Evolutionary conservation across 2,797 vertebrate genomes (phyloP).

Genomic region (Anomalospiza imberbis): DNA sequence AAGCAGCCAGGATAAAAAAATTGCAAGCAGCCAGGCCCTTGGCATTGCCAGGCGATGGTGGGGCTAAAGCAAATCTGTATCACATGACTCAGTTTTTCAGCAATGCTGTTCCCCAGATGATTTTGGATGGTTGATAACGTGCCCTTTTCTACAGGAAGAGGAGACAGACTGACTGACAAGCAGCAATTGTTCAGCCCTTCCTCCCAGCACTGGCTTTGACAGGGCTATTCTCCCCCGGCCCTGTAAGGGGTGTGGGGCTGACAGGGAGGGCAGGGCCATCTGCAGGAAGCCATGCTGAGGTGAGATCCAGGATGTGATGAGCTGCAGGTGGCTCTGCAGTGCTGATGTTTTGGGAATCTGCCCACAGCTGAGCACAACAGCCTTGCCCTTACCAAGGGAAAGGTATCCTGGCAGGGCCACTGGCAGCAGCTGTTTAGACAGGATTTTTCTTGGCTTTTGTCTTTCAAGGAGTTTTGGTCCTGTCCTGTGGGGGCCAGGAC

Average conservation of each 20-base stretch:
- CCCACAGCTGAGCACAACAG: not conserved
- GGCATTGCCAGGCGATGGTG: fast-evolving
- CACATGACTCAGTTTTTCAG: not conserved
- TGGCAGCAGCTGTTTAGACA: not conserved
- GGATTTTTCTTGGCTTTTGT: not conserved
- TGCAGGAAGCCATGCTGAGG: not conserved
- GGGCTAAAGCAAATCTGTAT: not conserved
- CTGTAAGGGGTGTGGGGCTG: fast-evolving
- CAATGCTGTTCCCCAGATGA: not conserved
- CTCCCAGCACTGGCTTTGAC: not conserved
- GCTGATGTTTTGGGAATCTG: fast-evolving
- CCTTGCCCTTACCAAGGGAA: not conserved
- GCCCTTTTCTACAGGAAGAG: not conserved
- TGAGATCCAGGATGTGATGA: not conserved
- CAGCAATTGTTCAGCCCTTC: slow-evolving; percentile 29
- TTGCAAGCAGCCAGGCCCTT: not conserved
- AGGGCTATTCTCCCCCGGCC: fast-evolving
- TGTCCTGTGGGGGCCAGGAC: not conserved
- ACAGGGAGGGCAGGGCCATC: not conserved
- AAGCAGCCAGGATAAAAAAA: not conserved
- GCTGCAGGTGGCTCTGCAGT: not conserved
- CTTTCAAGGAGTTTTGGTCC: not conserved
- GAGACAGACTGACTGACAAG: not conserved
- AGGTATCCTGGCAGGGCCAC: not conserved
- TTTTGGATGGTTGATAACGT: fast-evolving